Evolutionary conservation across 2,113 vertebrate species (phyloP).

Genomic region (Agapornis roseicollis): DNA sequence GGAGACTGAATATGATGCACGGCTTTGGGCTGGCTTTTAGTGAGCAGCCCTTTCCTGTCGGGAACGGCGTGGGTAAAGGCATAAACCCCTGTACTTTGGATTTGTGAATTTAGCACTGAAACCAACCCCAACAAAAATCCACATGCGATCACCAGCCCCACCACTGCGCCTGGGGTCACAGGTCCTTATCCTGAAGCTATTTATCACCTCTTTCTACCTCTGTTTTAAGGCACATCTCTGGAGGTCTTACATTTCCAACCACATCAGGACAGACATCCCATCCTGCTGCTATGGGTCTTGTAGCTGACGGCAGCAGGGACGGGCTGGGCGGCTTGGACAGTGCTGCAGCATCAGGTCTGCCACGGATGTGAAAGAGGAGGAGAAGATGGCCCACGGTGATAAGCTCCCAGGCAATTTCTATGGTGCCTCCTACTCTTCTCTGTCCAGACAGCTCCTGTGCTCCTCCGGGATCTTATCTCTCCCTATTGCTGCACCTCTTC

Average conservation of each 20-base stretch:
- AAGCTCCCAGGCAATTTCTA: constrained; percentile 54
- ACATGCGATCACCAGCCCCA: not conserved
- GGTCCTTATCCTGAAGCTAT: not conserved
- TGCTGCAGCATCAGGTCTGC: not conserved
- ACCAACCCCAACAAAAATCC: not conserved
- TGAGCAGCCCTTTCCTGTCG: not conserved
- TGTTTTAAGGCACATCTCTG: not conserved
- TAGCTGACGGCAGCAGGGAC: not conserved
- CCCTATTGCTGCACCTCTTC: constrained; percentile 14
- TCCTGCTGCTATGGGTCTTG: not conserved
- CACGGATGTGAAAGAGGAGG: constrained; percentile 41
- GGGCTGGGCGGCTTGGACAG: not conserved
- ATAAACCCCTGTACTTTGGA: not conserved
- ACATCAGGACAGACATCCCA: not conserved
- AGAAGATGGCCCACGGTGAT: constrained; percentile 56
- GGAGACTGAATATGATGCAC: not conserved
- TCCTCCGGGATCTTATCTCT: constrained; percentile 45
- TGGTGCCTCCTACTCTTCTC: constrained; percentile 47
- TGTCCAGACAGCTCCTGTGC: constrained; percentile 56
- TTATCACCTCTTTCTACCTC: not conserved
- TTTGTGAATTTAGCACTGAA: not conserved
- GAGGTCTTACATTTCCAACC: not conserved
- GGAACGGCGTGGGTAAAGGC: fast-evolving
- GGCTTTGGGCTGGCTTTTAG: constrained; percentile 13
- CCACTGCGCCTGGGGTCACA: not conserved